These are phyloP conservation scores for Echinometra lucunter DNA, from an alignment of 53 echinoderm and acorn worm genomes.

Conservation along the genomic window DNA sequence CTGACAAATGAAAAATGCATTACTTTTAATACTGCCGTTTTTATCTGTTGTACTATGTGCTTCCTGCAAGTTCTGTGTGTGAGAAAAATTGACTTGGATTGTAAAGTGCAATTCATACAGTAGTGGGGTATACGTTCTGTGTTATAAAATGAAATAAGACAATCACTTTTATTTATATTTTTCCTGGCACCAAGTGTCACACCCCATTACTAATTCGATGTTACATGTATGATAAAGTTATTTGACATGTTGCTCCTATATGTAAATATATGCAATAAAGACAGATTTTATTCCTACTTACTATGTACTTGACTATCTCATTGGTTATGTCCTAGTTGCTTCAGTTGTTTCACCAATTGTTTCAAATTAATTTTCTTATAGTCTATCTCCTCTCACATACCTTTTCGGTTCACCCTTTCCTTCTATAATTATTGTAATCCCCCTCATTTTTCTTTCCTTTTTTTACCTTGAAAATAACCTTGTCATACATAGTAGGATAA, in stretches of 20 bases:
- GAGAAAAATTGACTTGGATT: not conserved
- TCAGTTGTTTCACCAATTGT: not conserved
- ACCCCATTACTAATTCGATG: not conserved
- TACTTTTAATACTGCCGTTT: not conserved
- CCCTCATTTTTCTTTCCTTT: too few relatives aligned
- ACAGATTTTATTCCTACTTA: not conserved
- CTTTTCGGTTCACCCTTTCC: too few relatives aligned
- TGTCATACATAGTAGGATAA: too few relatives aligned
- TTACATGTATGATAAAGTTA: not conserved
- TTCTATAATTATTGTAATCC: too few relatives aligned
- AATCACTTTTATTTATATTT: not conserved
- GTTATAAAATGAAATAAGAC: not conserved
- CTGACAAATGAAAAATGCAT: not conserved
- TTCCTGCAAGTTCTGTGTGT: not conserved
- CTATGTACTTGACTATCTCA: not conserved
- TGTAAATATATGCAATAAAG: slow-evolving; percentile 7
- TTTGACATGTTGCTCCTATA: not conserved
- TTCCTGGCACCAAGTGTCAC: not conserved
- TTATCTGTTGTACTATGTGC: not conserved
- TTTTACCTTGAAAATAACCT: too few relatives aligned
- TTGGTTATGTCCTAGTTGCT: not conserved
- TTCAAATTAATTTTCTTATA: too few relatives aligned
- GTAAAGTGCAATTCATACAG: not conserved
- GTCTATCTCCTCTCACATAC: too few relatives aligned
- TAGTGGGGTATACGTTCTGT: not conserved